phyloP scores from a whole-genome alignment of 1,140 invertebrate species.

The Drosophila pruinosa region DNA sequence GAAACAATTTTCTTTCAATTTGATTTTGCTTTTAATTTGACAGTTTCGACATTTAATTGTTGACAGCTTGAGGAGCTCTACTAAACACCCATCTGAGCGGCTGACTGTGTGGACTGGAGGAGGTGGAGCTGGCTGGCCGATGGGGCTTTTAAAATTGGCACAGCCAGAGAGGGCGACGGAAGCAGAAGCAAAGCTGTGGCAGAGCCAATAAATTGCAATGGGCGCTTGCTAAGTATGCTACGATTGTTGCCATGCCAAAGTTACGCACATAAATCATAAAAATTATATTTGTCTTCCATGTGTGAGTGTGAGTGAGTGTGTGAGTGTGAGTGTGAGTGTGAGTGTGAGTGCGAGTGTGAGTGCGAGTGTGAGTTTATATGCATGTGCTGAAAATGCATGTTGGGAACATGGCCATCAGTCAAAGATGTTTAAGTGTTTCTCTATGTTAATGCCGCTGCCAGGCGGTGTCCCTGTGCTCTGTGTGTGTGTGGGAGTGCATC shows the following conservation, averaged over 20 bases:
- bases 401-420: slow-evolving; percentile 62
- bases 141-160: too few relatives aligned
- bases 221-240: slow-evolving; percentile 51
- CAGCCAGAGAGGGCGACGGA: background rate
- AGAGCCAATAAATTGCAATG: slow-evolving; percentile 60
- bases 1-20: slow-evolving; percentile 47
- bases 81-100: background rate
- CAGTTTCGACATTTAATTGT: slow-evolving; percentile 60
- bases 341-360: background rate
- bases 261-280: slow-evolving; percentile 54
- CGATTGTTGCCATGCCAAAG: slow-evolving; percentile 40
- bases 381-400: slow-evolving; percentile 49
- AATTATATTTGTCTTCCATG: slow-evolving; percentile 26
- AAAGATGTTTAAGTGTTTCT: slow-evolving; percentile 75
- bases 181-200: background rate
- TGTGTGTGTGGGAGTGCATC: background rate
- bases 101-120: background rate
- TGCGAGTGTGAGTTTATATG: slow-evolving; percentile 7
- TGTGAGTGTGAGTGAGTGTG: background rate
- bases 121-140: background rate
- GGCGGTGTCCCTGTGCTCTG: background rate
- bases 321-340: background rate
- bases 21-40: slow-evolving; percentile 51
- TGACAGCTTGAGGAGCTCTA: slow-evolving; percentile 28
- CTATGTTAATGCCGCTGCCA: slow-evolving; percentile 61